These are phyloP conservation scores for Dicentrarchus labrax DNA, from an alignment of 2,113 vertebrate genomes.

Conservation along the genomic window DNA sequence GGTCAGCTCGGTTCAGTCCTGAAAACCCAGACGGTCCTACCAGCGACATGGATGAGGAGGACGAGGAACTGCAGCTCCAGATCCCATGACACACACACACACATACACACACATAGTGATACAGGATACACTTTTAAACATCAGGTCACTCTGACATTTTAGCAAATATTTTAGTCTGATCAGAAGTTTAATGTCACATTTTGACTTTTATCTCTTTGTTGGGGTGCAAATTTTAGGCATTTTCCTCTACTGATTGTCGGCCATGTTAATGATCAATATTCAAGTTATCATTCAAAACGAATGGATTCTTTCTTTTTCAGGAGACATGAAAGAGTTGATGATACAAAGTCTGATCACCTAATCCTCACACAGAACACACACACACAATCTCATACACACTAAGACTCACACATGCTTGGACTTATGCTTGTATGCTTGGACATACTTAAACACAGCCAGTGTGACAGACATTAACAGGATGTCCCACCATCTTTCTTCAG, in stretches of 20 bases:
- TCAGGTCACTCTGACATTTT: not conserved
- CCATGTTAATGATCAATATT: slow-evolving; percentile 1
- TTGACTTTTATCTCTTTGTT: not conserved
- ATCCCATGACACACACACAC: slow-evolving; percentile 85
- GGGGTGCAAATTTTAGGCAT: too few relatives aligned
- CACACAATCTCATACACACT: not conserved
- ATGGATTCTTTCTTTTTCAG: not conserved
- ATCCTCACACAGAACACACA: not conserved
- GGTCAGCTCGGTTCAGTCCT: slow-evolving; percentile 87
- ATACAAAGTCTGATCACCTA: not conserved
- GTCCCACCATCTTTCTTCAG: slow-evolving; percentile 4
- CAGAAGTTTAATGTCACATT: not conserved
- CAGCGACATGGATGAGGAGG: slow-evolving; percentile 92
- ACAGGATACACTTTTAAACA: not conserved
- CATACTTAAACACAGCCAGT: slow-evolving; percentile 4
- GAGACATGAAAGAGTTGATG: not conserved
- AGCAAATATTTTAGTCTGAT: not conserved
- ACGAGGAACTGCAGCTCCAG: slow-evolving; percentile 93
- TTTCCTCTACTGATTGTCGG: not conserved
- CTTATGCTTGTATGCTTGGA: not conserved
- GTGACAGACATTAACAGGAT: not conserved
- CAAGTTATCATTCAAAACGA: not conserved
- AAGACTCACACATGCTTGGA: not conserved
- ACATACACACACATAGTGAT: slow-evolving; percentile 9
- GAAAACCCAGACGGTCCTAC: slow-evolving; percentile 87